Base-by-base conservation (phyloP, 1,140 invertebrate genomes). In the Ephestia elutella region DNA sequence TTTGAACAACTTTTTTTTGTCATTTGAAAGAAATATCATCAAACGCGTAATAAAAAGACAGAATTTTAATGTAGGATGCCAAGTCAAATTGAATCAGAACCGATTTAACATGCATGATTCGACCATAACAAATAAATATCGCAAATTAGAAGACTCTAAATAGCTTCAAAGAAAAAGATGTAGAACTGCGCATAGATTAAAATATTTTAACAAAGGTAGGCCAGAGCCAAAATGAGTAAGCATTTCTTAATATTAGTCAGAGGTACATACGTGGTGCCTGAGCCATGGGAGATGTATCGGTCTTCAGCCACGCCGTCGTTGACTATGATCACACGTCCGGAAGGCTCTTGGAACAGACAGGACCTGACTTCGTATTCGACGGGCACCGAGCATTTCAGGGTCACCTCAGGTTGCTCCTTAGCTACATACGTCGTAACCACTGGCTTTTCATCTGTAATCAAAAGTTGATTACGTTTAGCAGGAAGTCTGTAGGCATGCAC, bases 281-380 rank as follows among this genome's bases (percentile, higher is more conserved):
- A 21, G 13, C 77, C 74, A 50, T 79, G 70, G 70, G 68, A 80
- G 28, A 56, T 66, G 61, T 82, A 83, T 21, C 77, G 70, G 30
- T 69, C 68, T 55, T 86, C 68, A 1, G 78, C 75, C 0, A 84
- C 75, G 7, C 77, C 80, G 3, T 71, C 68, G 15, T 62, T 63
- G 5, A 78, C 84, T 5, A 87, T 25, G 5, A 82, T 59, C 9
- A 83, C 64, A 0, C 60, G 60, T 2, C 77, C 77, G 5, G 56
- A 50, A 2, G 82, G 81, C 17, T 80, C 68, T 0, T 77, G 75
- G 81, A 86, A 86, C 65, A 78, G 77, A 54, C 84, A 86, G 0
- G 70, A 63, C 0, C 54, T 54, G 0, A 82, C 48, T 10, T 59
- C 38, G 5, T 71, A 9, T 0, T 62, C 21, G 11, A 60, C 71